Evolutionary conservation across 23 tunicate species (phyloP).

Genomic region (Halocynthia aurantium): DNA sequence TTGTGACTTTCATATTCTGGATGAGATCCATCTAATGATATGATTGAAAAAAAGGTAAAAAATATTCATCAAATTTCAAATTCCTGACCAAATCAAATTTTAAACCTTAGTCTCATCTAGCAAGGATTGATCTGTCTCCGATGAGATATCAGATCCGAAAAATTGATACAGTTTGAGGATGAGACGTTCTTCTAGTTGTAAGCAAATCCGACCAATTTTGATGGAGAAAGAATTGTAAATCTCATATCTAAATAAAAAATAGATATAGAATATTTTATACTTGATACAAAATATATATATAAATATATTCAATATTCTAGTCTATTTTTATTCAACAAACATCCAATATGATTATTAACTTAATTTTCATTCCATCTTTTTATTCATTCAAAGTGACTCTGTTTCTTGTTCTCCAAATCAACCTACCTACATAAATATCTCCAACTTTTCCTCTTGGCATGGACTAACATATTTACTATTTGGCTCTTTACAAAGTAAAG

Average conservation of each 20-base stretch:
- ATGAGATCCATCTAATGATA: constrained; percentile 25
- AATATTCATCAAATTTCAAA: neutral
- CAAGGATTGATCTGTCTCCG: constrained; percentile 36
- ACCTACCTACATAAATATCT: too few species aligned
- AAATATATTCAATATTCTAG: too few species aligned
- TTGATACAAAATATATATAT: too few species aligned
- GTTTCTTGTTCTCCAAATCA: too few species aligned
- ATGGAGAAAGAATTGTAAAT: constrained; percentile 64
- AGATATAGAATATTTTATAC: neutral
- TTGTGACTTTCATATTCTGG: constrained; percentile 2
- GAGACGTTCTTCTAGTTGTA: constrained; percentile 63
- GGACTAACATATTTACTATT: too few species aligned
- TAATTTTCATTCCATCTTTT: too few species aligned
- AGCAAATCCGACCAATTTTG: constrained; percentile 33
- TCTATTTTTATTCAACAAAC: too few species aligned
- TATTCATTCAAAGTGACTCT: too few species aligned
- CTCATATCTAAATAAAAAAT: constrained; percentile 43
- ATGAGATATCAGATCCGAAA: constrained; percentile 33
- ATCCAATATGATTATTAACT: too few species aligned
- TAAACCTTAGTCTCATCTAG: constrained; percentile 67
- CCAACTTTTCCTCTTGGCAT: too few species aligned
- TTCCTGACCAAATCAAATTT: neutral
- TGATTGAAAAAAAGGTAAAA: neutral
- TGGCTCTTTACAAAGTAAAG: too few species aligned
- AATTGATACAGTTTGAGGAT: constrained; percentile 70